phyloP scores from a whole-genome alignment of 2,113 vertebrate genomes.

The Eretmochelys imbricata region DNA sequence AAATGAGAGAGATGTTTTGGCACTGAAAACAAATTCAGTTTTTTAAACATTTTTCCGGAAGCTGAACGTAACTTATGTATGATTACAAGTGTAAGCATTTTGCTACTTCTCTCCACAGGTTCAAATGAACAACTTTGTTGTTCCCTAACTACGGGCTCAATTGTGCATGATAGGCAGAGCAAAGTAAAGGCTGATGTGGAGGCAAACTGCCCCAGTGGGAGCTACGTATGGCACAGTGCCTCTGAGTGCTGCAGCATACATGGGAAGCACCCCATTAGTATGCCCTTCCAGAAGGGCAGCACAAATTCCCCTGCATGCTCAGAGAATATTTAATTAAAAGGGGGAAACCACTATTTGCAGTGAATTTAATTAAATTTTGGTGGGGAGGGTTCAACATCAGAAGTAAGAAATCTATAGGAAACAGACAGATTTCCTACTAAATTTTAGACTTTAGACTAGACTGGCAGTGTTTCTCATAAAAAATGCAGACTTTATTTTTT shows the following conservation, averaged over 20 bases:
- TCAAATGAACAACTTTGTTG: neutral
- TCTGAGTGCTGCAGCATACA: neutral
- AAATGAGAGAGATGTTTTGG: neutral
- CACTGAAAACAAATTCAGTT: neutral
- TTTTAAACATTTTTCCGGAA: neutral
- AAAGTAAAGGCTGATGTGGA: neutral
- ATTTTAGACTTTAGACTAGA: neutral
- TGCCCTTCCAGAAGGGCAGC: neutral
- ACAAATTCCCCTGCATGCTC: neutral
- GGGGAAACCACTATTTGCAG: neutral
- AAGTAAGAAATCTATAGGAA: neutral
- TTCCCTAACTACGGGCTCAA: neutral
- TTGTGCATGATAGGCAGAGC: neutral
- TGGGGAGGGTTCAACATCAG: neutral
- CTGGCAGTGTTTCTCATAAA: neutral
- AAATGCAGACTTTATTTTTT: neutral
- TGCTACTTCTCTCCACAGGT: neutral
- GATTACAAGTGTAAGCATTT: neutral
- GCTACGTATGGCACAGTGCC: neutral
- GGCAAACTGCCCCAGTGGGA: neutral
- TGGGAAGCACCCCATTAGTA: neutral
- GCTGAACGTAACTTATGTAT: neutral
- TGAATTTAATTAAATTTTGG: neutral
- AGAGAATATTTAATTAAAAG: neutral
- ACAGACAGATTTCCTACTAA: neutral